Evolutionary conservation across 2,113 vertebrate species (phyloP).

Genomic region (Passerina amoena): DNA sequence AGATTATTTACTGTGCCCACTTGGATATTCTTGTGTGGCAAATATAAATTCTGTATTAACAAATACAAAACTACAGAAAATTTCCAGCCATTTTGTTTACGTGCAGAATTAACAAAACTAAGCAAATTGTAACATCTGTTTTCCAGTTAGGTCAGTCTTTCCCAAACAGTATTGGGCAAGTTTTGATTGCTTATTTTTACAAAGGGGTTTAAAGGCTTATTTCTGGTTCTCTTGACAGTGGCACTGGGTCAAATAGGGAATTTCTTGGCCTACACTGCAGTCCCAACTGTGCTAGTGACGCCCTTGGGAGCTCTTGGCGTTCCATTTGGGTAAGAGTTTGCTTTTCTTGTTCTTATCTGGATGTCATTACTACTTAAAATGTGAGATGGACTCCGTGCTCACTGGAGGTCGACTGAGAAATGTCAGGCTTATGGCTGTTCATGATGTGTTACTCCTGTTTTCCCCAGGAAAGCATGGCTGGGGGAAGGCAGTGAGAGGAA

Average conservation of each 20-base stretch:
- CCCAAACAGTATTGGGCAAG: not conserved
- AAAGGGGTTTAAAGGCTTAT: conserved; percentile 17
- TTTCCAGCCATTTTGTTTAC: not conserved
- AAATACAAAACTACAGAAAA: not conserved
- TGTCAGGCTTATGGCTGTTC: not conserved
- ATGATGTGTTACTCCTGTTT: not conserved
- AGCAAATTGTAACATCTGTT: conserved; percentile 25
- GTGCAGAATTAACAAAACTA: not conserved
- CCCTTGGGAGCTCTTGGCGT: conserved; percentile 95
- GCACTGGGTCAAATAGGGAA: conserved; percentile 93
- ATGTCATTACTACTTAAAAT: not conserved
- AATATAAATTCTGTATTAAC: not conserved
- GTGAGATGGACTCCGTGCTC: not conserved
- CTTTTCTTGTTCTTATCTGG: conserved; percentile 36
- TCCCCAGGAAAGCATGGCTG: not conserved
- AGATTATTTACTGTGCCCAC: not conserved
- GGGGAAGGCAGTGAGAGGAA: not conserved
- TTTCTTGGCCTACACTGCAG: conserved; percentile 92
- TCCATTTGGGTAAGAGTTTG: conserved; percentile 89
- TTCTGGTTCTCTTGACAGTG: conserved; percentile 80
- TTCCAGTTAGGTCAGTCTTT: conserved; percentile 17
- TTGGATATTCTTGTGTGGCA: not conserved
- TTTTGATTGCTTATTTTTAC: not conserved
- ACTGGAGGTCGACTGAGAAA: not conserved
- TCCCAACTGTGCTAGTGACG: conserved; percentile 91